These are phyloP conservation scores for Agriotes lineatus DNA, from an alignment of 2,888 invertebrate genomes.

Conservation along the genomic window DNA sequence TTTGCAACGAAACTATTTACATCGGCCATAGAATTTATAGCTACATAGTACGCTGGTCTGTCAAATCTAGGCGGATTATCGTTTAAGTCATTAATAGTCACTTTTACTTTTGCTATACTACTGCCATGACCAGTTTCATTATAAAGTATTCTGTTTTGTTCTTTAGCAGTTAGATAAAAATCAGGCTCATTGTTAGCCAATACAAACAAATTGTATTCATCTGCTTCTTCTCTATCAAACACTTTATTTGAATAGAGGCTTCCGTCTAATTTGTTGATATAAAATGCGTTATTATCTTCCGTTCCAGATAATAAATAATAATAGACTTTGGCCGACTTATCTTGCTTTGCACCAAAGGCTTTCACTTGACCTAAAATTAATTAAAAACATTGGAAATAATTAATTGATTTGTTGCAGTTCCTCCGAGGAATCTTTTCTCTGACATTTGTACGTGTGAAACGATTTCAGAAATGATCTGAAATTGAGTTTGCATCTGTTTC, in stretches of 20 bases:
- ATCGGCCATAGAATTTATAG: slow-evolving; percentile 82
- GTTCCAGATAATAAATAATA: slow-evolving; percentile 87
- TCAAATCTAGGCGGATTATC: slow-evolving; percentile 81
- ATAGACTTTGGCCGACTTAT: slow-evolving; percentile 84
- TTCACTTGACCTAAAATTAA: slow-evolving; percentile 73
- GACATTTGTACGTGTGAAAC: too few relatives aligned
- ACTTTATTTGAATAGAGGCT: slow-evolving; percentile 82
- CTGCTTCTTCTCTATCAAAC: slow-evolving; percentile 85
- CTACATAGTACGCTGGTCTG: slow-evolving; percentile 64
- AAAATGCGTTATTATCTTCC: slow-evolving; percentile 81
- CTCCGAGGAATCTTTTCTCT: too few relatives aligned
- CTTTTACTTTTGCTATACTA: slow-evolving; percentile 78
- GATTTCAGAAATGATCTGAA: too few relatives aligned
- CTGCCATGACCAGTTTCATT: slow-evolving; percentile 68
- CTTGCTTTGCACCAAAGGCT: slow-evolving; percentile 83
- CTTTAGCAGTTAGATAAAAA: slow-evolving; percentile 71
- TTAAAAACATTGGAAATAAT: slow-evolving; percentile 12
- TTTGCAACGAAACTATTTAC: slow-evolving; percentile 81
- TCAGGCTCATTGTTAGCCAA: slow-evolving; percentile 88
- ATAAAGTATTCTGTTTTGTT: slow-evolving; percentile 66
- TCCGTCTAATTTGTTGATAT: slow-evolving; percentile 84
- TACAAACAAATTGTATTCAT: slow-evolving; percentile 81
- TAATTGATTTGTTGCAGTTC: too few relatives aligned
- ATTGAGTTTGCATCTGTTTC: too few relatives aligned
- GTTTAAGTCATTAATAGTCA: slow-evolving; percentile 84